Evolutionary conservation across 2,888 invertebrate species (phyloP).

Genomic region (Ennomos erosarius): DNA sequence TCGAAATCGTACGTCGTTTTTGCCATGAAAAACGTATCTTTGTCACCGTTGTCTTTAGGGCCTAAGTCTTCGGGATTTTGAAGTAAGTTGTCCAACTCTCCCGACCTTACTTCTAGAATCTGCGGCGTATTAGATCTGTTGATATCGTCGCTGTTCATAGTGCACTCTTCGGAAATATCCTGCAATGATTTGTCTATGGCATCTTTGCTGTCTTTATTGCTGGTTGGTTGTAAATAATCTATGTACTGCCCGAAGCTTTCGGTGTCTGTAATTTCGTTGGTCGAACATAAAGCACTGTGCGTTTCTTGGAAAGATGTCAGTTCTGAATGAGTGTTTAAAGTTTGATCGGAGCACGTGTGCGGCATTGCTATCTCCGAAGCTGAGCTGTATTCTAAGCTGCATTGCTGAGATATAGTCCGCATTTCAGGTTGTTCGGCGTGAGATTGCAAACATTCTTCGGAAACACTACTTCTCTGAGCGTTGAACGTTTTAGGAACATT

Average conservation of each 20-base stretch:
- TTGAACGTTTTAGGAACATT: constrained; percentile 64
- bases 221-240: constrained; percentile 72
- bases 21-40: constrained; percentile 73
- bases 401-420: constrained; percentile 89
- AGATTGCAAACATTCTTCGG: constrained; percentile 77
- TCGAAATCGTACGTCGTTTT: constrained; percentile 78
- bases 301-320: constrained; percentile 79
- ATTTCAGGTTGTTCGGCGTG: constrained; percentile 80
- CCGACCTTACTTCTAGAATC: constrained; percentile 53
- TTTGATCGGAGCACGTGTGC: constrained; percentile 81
- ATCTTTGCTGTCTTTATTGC: constrained; percentile 66
- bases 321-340: constrained; percentile 79
- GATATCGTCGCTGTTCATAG: constrained; percentile 76
- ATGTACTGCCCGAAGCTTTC: constrained; percentile 82
- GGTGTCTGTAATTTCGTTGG: constrained; percentile 81
- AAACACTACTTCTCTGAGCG: constrained; percentile 72
- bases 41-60: constrained; percentile 71
- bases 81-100: constrained; percentile 68
- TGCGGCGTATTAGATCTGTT: constrained; percentile 68
- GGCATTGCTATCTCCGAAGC: constrained; percentile 84
- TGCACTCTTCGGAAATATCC: constrained; percentile 79
- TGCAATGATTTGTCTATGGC: constrained; percentile 72
- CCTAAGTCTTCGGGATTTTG: constrained; percentile 57
- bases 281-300: constrained; percentile 78
- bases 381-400: constrained; percentile 89